Evolutionary conservation across 1,140 invertebrate genomes (phyloP).

Genomic region (Drosophila kepulauana): DNA sequence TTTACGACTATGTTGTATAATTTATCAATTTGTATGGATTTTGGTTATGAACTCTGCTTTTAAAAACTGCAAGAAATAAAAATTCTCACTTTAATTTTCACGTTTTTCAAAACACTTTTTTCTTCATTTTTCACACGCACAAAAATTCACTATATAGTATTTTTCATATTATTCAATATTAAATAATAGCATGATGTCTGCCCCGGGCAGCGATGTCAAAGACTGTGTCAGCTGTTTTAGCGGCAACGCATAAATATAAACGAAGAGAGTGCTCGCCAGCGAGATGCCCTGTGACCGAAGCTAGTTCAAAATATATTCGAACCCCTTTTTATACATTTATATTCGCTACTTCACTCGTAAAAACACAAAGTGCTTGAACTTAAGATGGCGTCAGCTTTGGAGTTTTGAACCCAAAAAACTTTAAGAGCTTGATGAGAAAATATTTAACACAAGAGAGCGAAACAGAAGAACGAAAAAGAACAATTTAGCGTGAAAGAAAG

Average conservation of each 20-base stretch:
- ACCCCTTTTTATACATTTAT: not conserved
- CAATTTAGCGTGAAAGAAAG: constrained; percentile 29
- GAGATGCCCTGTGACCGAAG: not conserved
- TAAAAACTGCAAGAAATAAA: constrained; percentile 28
- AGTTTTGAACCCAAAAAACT: not conserved
- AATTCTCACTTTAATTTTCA: constrained; percentile 25
- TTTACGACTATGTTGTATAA: not conserved
- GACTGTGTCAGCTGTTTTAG: constrained; percentile 41
- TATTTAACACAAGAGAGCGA: not conserved
- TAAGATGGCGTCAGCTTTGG: not conserved
- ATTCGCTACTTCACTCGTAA: not conserved
- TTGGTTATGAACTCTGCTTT: constrained; percentile 4
- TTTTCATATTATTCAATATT: constrained; percentile 45
- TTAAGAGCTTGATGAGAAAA: not conserved
- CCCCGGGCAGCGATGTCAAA: constrained; percentile 11
- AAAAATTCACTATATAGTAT: not conserved
- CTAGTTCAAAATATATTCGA: not conserved
- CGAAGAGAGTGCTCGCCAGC: not conserved
- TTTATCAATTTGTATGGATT: constrained; percentile 11
- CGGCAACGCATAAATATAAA: not conserved
- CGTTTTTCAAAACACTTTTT: constrained; percentile 24
- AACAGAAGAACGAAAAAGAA: constrained; percentile 10
- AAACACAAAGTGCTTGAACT: not conserved
- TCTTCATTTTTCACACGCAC: constrained; percentile 13
- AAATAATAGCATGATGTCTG: constrained; percentile 37